phyloP scores from a whole-genome alignment of 1,140 invertebrate genomes.

The Pogonognathellus flavescens region DNA sequence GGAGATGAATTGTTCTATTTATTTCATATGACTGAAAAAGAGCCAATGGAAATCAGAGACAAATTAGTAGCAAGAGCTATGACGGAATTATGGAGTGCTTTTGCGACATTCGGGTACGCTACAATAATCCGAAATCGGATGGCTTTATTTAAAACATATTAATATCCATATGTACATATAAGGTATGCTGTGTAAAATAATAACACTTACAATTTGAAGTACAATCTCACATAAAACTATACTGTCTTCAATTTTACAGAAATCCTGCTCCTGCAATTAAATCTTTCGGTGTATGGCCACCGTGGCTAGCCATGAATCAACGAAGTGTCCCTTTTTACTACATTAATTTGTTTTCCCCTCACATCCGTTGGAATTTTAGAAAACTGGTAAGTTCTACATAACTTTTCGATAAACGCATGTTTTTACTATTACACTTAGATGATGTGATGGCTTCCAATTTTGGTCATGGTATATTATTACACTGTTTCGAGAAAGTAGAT shows the following conservation, averaged over 20 bases:
- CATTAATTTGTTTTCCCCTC: too few species aligned
- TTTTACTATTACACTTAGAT: too few species aligned
- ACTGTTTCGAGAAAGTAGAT: too few species aligned
- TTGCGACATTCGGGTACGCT: slow-evolving; percentile 23
- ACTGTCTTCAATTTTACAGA: not conserved
- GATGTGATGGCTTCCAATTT: too few species aligned
- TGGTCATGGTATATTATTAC: too few species aligned
- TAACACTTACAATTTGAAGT: not conserved
- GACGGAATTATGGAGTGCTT: slow-evolving; percentile 1
- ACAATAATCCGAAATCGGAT: not conserved
- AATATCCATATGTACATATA: not conserved
- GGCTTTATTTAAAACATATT: not conserved
- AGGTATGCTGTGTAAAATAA: not conserved
- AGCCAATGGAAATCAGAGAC: slow-evolving; percentile 7
- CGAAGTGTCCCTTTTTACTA: too few species aligned
- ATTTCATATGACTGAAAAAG: not conserved
- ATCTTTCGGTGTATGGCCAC: too few species aligned
- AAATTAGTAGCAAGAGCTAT: not conserved
- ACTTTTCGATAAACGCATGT: too few species aligned
- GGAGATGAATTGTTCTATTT: slow-evolving; percentile 3
- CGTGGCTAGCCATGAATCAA: too few species aligned
- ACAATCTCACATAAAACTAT: not conserved
- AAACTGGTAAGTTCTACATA: too few species aligned
- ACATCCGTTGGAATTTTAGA: too few species aligned
- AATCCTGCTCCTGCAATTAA: not conserved